Evolutionary conservation across 2,888 invertebrate genomes (phyloP), one percentile per base, ranked within the genome.

Genomic region (Epicampocera succincta): DNA sequence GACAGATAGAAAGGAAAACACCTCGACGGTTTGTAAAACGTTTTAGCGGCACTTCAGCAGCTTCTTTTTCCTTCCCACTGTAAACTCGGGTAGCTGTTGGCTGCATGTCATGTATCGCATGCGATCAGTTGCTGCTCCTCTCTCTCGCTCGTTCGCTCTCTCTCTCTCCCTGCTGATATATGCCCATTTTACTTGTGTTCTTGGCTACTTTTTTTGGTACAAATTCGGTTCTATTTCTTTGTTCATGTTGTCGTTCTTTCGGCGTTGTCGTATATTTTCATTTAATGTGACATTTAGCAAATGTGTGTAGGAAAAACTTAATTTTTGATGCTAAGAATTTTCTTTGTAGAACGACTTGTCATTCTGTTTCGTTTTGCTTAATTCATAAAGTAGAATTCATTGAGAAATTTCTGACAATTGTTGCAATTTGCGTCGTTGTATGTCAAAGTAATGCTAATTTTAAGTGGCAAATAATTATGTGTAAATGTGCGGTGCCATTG

Each of bases 391-490:
- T 78, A 40, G 38, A 76, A 71, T 46, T 60, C 60, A 83, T 65
- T 83, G 80, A 84, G 75, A 81, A 80, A 83, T 83, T 79, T 71
- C 71, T 80, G 83, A 82, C 78, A 81, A 73, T 84, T 77, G 74
- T 72, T 79, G 83, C 80, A 83, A 75, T 84, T 84, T 77, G 69
- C 56, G 71, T 80, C 65, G 65, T 44, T 68, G 69, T 65, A 65
- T 44, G 38, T 77, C 73, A 77, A 54, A 60, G 71, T 66, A 81
- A 73, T 83, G 83, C 73, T 79, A 85, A 87, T 86, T 85, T 85
- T 76, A 86, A 86, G 85, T 88, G 88, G 86, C 88, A 88, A 88
- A 89, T 87, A 87, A 87, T 86, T 85, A 85, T 87, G 86, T 87
- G 86, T 86, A 86, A 85, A 84, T 85, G 85, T 86, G 86, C 87